Conservation (phyloP, 2,113 vertebrate species). For the Mungos mungo region DNA sequence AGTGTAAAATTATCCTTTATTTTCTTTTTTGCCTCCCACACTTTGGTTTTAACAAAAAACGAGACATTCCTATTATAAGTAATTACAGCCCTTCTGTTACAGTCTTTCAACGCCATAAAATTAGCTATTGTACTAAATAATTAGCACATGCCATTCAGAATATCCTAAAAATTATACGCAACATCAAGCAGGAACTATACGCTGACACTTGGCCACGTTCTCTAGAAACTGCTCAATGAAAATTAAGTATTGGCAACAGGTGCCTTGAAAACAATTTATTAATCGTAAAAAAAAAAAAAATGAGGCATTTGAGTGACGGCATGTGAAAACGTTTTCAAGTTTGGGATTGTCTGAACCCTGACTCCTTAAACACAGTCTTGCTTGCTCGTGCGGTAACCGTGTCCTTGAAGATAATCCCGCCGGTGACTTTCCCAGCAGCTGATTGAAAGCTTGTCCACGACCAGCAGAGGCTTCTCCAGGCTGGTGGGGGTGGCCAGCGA, state of each 20-base stretch:
- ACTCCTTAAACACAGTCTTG: constrained; percentile 79
- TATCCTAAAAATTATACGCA: constrained; percentile 89
- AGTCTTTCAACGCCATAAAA: constrained; percentile 85
- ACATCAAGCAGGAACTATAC: constrained; percentile 89
- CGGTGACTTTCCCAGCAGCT: constrained; percentile 62
- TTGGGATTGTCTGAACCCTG: constrained; percentile 79
- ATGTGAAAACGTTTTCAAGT: constrained; percentile 78
- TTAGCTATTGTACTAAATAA: constrained; percentile 90
- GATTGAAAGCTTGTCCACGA: neutral
- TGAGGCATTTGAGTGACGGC: constrained; percentile 74
- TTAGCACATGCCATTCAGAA: constrained; percentile 91
- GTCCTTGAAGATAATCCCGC: constrained; percentile 67
- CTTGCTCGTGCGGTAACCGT: constrained; percentile 75
- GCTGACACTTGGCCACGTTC: constrained; percentile 81
- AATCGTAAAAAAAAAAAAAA: constrained; percentile 69
- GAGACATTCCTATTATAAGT: constrained; percentile 84
- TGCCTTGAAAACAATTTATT: constrained; percentile 83
- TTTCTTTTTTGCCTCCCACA: constrained; percentile 79
- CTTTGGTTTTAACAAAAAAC: constrained; percentile 82
- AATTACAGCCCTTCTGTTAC: constrained; percentile 87
- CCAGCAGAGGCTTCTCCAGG: neutral
- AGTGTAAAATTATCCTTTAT: constrained; percentile 77
- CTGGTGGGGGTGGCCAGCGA: neutral
- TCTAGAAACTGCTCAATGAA: constrained; percentile 81
- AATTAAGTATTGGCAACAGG: constrained; percentile 86